phyloP scores from a whole-genome alignment of 2,113 vertebrate genomes.

The Hemichromis elongatus region DNA sequence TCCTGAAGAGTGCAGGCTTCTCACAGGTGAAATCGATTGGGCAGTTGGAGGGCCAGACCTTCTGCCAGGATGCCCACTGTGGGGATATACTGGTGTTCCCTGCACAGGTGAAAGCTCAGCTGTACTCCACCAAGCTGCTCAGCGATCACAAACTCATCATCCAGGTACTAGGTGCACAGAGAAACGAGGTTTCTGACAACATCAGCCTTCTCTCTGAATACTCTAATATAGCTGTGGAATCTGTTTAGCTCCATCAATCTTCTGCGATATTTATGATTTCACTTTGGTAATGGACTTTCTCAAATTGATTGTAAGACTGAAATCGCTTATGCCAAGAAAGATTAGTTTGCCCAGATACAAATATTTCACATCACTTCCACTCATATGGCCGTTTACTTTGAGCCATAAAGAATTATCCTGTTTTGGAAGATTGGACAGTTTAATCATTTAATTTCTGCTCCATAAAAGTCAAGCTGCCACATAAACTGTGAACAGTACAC shows the following conservation, averaged over 20 bases:
- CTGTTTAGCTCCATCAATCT: background rate
- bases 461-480: conserved; percentile 38
- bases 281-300: conserved; percentile 6
- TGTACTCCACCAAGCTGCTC: conserved; percentile 75
- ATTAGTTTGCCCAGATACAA: conserved; percentile 42
- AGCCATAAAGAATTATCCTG: conserved; percentile 19
- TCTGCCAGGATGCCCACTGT: conserved; percentile 84
- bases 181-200: background rate
- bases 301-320: conserved; percentile 30
- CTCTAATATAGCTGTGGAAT: background rate
- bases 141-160: conserved; percentile 79
- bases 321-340: conserved; percentile 9
- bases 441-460: conserved; percentile 45
- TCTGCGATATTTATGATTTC: conserved; percentile 22
- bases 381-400: background rate
- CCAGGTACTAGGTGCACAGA: conserved; percentile 75
- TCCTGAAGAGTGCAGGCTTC: conserved; percentile 77
- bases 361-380: conserved; percentile 35
- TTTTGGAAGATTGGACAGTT: background rate
- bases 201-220: background rate
- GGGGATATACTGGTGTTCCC: conserved; percentile 82
- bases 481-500: conserved; percentile 9
- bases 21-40: conserved; percentile 72
- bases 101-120: conserved; percentile 74
- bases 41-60: conserved; percentile 68